These are phyloP conservation scores for Chiridota heheva DNA, from an alignment of 35 echinoderm and acorn worm genomes.

Conservation along the genomic window DNA sequence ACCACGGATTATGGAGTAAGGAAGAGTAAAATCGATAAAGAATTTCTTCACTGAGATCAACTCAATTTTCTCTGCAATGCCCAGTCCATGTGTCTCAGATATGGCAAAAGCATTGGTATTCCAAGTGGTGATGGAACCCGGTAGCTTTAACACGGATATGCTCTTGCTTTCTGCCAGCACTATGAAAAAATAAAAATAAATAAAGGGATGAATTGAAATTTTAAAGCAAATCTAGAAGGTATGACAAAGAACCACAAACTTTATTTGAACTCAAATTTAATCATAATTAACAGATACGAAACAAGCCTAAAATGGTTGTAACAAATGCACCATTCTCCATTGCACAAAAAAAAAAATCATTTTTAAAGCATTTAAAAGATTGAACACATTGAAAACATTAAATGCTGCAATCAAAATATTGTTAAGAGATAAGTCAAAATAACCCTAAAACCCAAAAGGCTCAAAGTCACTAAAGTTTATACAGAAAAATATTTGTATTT, in stretches of 20 bases:
- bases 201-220: neutral
- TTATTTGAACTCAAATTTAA: too few species aligned
- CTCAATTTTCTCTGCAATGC: constrained; percentile 47
- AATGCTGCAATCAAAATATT: too few species aligned
- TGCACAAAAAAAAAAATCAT: too few species aligned
- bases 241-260: neutral
- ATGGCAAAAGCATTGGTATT: constrained; percentile 64
- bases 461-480: too few species aligned
- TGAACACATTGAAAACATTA: too few species aligned
- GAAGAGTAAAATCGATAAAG: constrained; percentile 84
- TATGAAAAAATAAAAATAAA: constrained; percentile 22
- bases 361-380: too few species aligned
- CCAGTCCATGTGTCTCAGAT: constrained; percentile 72
- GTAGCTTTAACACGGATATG: constrained; percentile 65
- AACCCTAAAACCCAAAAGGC: too few species aligned
- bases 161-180: constrained; percentile 70
- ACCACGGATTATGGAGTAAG: constrained; percentile 87
- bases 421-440: too few species aligned
- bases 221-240: neutral
- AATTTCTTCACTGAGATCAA: constrained; percentile 84
- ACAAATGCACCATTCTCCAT: too few species aligned
- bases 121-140: constrained; percentile 93
- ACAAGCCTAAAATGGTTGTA: too few species aligned
- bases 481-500: too few species aligned
- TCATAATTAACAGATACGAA: too few species aligned